Base-by-base conservation (phyloP, 2,888 invertebrate species). In the Onchidella celtica region DNA sequence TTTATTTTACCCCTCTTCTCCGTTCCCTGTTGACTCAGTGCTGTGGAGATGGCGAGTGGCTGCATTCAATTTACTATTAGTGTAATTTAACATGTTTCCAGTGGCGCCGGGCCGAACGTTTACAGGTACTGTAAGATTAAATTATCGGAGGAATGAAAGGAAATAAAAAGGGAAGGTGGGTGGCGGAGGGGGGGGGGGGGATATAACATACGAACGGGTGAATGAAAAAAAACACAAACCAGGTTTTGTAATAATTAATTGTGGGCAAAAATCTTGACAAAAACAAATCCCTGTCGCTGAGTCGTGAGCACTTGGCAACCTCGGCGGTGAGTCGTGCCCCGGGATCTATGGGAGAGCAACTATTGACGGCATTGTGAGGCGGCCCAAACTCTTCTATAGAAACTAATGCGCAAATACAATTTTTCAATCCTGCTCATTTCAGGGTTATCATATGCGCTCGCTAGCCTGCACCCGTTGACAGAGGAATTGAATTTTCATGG, bases 401-500 rank as follows among this genome's bases (percentile, higher is more conserved):
- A n/a, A 40, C 65, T 65, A 75, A 40, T 74, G 47, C 61, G 75
- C 38, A 65, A 75, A 65, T 75, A 75, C 40, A 47, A 29, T 38
- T 74, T 61, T n/a, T 59, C 9, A 47, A 32, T 59, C n/a, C 47
- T 61, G 73, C 59, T 75, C 75, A 75, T 75, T 75, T 75, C n/a
- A 75, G 32, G 27, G n/a, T 29, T 40, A 63, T 75, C 75, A 61
- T 36, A 40, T 29, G 47, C 40, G 17, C 75, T 24, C 66, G 55
- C 2, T 24, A 34, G 69, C 27, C 55, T 72, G 79, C 79, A 79
- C 79, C 47, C 4, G 40, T n/a, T 79, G 79, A 79, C 79, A 63
- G 72, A 61, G 78, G 32, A 79, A 79, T 72, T 72, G 63, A 79
- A 72, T 72, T 70, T 69, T 76, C 55, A 66, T 55, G 17, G 40